Evolutionary conservation across 30 jellyfish, hydroid and myxozoan species (phyloP).

Genomic region (Hydractinia echinata): DNA sequence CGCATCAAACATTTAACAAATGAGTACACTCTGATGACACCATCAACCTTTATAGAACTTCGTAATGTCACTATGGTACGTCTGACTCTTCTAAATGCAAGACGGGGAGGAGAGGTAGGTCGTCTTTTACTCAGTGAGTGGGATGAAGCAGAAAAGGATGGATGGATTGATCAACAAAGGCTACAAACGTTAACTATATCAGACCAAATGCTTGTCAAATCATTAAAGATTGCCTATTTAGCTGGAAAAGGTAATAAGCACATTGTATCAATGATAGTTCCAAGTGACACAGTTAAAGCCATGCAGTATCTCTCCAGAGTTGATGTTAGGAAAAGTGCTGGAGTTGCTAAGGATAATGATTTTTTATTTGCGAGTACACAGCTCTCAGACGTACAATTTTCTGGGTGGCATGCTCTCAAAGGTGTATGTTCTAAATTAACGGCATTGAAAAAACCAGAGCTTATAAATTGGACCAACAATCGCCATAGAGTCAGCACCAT

Average conservation of each 20-base stretch:
- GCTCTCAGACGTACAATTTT: conserved; percentile 7
- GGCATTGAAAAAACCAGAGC: conserved; percentile 1
- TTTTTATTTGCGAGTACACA: conserved; percentile 18
- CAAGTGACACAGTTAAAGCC: conserved; percentile 11
- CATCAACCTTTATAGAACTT: conserved; percentile 6
- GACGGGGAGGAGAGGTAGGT: conserved; percentile 15
- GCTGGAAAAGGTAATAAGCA: conserved; percentile 9
- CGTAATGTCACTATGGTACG: conserved; percentile 1
- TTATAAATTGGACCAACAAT: neutral
- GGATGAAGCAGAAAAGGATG: conserved; percentile 12
- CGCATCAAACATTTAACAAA: neutral
- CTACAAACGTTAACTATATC: neutral
- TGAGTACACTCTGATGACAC: neutral
- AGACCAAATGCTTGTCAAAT: conserved; percentile 6
- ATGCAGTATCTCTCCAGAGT: neutral
- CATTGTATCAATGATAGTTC: conserved; percentile 8
- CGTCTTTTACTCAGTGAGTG: neutral
- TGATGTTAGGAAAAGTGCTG: neutral
- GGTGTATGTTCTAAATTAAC: conserved; percentile 6
- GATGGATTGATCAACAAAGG: conserved; percentile 19
- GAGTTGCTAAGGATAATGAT: neutral
- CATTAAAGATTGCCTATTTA: neutral
- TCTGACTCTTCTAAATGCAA: conserved; percentile 12
- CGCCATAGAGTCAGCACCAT: conserved; percentile 8
- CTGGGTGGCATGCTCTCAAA: conserved; percentile 14